These are phyloP conservation scores for Neodiprion virginianus DNA, from an alignment of 1,140 invertebrate genomes.

Conservation along the genomic window DNA sequence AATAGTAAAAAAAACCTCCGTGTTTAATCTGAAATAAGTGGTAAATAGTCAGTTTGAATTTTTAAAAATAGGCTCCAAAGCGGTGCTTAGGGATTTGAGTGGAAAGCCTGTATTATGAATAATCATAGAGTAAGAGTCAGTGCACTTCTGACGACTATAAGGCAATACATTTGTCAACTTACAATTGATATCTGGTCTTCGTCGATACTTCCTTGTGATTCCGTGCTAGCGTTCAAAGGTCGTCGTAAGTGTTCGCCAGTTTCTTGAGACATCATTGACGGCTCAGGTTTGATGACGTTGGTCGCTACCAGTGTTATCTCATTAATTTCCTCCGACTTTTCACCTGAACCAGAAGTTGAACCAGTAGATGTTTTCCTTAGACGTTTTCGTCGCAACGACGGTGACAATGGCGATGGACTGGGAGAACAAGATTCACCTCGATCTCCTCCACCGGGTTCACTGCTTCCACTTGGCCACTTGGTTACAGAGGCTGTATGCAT, in stretches of 20 bases:
- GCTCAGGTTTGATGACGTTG: slow-evolving; percentile 62
- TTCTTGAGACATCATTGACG: slow-evolving; percentile 51
- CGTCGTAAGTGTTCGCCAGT: slow-evolving; percentile 44
- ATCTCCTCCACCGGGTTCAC: slow-evolving; percentile 46
- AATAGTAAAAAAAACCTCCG: no score
- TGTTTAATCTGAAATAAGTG: no score
- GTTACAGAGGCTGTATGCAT: slow-evolving; percentile 77
- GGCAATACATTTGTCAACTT: slow-evolving; percentile 26
- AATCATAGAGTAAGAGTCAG: no score
- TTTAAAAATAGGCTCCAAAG: no score
- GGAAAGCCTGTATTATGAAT: no score
- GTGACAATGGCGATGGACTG: slow-evolving; percentile 53
- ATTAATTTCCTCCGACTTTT: slow-evolving; percentile 62
- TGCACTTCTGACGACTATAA: no score
- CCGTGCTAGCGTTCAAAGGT: slow-evolving; percentile 52
- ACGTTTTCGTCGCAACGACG: slow-evolving; percentile 65
- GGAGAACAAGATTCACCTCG: slow-evolving; percentile 55
- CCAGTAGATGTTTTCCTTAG: slow-evolving; percentile 77
- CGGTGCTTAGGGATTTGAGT: no score
- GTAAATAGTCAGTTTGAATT: no score
- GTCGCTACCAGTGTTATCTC: slow-evolving; percentile 61
- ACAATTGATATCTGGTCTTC: slow-evolving; percentile 61
- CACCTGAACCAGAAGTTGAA: slow-evolving; percentile 67
- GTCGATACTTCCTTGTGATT: slow-evolving; percentile 61
- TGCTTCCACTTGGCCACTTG: slow-evolving; percentile 67